These are phyloP conservation scores for Desmophyllum pertusum DNA, from an alignment of 92 coral and sea anemone genomes.

Conservation along the genomic window DNA sequence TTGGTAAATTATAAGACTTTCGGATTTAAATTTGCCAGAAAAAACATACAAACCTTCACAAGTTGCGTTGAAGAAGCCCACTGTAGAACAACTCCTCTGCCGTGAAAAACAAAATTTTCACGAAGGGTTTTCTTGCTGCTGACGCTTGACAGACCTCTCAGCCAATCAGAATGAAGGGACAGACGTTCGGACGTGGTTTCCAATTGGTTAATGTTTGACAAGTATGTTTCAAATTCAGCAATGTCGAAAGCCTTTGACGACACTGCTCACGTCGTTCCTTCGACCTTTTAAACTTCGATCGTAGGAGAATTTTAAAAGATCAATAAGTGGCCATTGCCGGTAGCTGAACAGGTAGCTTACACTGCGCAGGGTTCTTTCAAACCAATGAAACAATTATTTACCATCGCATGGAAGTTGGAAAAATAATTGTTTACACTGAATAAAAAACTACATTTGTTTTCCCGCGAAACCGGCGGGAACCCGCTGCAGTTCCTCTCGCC, in stretches of 20 bases:
- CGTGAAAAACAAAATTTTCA: not conserved
- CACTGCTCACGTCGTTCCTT: slow-evolving; percentile 33
- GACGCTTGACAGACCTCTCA: slow-evolving; percentile 39
- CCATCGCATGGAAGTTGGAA: not conserved
- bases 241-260: slow-evolving; percentile 71
- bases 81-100: slow-evolving; percentile 17
- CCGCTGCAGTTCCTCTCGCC: not conserved
- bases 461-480: slow-evolving; percentile 22
- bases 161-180: slow-evolving; percentile 60
- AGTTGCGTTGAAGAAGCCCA: slow-evolving; percentile 13
- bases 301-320: not conserved
- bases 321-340: not conserved
- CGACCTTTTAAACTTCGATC: not conserved
- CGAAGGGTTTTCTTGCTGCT: slow-evolving; percentile 46
- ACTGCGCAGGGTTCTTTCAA: not conserved
- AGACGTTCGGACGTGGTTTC: slow-evolving; percentile 52
- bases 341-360: not conserved
- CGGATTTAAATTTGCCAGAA: not conserved
- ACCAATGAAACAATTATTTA: not conserved
- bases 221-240: slow-evolving; percentile 49
- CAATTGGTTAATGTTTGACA: slow-evolving; percentile 66
- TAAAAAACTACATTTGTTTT: not conserved
- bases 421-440: not conserved
- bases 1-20: not conserved
- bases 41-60: slow-evolving; percentile 23